phyloP scores from a whole-genome alignment of 2,113 vertebrate species.

The Chrysochloris asiatica region DNA sequence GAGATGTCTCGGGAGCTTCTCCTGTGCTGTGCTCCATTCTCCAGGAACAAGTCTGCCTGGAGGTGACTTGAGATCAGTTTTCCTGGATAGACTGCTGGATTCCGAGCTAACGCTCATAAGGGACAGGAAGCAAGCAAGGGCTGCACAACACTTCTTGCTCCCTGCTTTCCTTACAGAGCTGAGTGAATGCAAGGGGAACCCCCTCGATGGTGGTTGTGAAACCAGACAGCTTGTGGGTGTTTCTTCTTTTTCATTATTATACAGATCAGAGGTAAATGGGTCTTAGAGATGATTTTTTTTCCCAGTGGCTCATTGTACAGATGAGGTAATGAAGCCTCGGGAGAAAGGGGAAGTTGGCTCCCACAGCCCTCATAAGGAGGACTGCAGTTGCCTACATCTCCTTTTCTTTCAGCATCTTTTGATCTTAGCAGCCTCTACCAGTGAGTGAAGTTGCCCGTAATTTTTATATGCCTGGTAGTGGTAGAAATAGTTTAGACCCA shows the following conservation, averaged over 20 bases:
- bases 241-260: background rate
- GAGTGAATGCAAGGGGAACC: background rate
- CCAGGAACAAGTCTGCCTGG: no score
- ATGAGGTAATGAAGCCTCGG: background rate
- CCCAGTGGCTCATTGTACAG: background rate
- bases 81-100: background rate
- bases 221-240: background rate
- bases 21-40: background rate
- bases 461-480: background rate
- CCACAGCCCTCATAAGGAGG: background rate
- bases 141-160: background rate
- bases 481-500: background rate
- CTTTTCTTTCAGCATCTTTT: background rate
- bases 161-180: background rate
- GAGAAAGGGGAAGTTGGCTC: background rate
- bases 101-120: background rate
- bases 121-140: background rate
- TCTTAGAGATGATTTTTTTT: background rate
- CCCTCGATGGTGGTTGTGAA: background rate
- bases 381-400: background rate
- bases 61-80: background rate
- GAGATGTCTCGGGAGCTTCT: accelerated
- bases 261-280: background rate
- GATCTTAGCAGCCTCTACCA: background rate
- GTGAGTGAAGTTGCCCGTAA: background rate